Evolutionary conservation across 2,113 vertebrate genomes (phyloP).

Genomic region (Lasiurus borealis): DNA sequence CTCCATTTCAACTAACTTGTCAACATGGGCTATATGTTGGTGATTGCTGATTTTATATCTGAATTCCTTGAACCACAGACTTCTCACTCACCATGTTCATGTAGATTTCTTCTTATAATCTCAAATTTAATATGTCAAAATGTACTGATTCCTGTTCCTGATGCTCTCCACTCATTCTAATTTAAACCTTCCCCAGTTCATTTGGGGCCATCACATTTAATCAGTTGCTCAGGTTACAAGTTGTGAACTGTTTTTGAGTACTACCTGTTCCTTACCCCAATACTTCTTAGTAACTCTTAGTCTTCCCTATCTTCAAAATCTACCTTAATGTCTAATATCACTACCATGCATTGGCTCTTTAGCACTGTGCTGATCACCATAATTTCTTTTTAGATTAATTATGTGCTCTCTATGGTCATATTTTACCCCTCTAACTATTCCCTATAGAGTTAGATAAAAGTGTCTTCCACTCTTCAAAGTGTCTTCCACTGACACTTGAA

Average conservation of each 20-base stretch:
- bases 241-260: neutral
- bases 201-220: neutral
- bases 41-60: neutral
- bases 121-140: neutral
- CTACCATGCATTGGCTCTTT: neutral
- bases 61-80: neutral
- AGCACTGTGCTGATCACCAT: neutral
- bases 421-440: neutral
- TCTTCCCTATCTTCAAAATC: neutral
- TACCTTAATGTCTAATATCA: neutral
- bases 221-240: neutral
- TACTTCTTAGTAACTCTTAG: neutral
- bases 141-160: neutral
- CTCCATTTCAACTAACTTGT: neutral
- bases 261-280: neutral
- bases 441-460: neutral
- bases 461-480: neutral
- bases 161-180: neutral
- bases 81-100: neutral
- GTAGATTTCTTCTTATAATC: neutral
- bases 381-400: neutral
- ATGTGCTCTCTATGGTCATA: neutral
- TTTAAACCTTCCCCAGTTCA: neutral
- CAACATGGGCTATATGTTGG: neutral
- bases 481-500: neutral